Conservation (phyloP, 2,797 vertebrate genomes). For the Sebastes matsubarae region DNA sequence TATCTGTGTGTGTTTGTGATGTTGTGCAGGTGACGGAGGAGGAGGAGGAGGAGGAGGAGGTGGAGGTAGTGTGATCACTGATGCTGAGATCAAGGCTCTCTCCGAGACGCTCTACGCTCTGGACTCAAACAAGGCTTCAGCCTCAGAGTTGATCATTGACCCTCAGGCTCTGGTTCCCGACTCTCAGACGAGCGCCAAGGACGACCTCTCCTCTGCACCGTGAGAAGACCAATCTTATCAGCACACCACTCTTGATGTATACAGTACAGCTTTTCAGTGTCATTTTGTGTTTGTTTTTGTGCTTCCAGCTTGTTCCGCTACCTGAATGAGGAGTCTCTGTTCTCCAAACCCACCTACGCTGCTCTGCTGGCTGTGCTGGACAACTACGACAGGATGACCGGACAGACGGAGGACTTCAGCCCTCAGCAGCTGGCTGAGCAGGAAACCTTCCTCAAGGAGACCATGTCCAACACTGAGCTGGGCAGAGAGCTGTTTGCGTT, state of each 20-base stretch:
- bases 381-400: constrained; percentile 83
- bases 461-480: constrained; percentile 81
- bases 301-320: constrained; percentile 77
- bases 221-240: constrained; percentile 49
- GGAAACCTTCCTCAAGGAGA: constrained; percentile 77
- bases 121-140: constrained; percentile 83
- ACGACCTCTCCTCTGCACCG: constrained; percentile 76
- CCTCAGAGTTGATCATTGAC: constrained; percentile 75
- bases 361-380: constrained; percentile 80
- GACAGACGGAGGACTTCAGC: constrained; percentile 72
- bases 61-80: constrained; percentile 48
- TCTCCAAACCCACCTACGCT: constrained; percentile 82
- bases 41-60: neutral
- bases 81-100: constrained; percentile 79
- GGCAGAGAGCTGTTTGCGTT: constrained; percentile 82
- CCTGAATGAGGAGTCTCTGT: constrained; percentile 79
- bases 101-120: constrained; percentile 80
- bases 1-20: no score
- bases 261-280: neutral
- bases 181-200: constrained; percentile 67
- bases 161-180: constrained; percentile 74
- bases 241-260: neutral
- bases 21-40: constrained; percentile 21
- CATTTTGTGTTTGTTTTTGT: neutral
- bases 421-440: constrained; percentile 79